phyloP scores from a whole-genome alignment of 1,140 invertebrate genomes.

The Pseudoatta argentina region DNA sequence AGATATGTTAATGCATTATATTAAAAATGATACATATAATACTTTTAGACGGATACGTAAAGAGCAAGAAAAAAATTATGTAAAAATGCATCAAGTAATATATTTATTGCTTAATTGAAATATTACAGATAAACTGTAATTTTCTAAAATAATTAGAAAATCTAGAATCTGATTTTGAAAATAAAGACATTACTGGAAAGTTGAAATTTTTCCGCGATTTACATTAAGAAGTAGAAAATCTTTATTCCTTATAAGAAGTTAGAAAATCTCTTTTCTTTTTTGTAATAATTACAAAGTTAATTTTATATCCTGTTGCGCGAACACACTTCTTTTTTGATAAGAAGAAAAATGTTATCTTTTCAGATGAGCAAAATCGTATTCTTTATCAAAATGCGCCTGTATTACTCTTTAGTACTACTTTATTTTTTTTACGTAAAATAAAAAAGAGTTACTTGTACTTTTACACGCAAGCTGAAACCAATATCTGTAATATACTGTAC shows the following conservation, averaged over 20 bases:
- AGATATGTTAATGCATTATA: slow-evolving; percentile 63
- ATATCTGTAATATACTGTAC: not conserved
- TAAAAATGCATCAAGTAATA: not conserved
- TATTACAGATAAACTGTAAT: not conserved
- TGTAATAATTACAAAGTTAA: not conserved
- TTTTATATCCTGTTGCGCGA: not conserved
- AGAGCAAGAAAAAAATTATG: not conserved
- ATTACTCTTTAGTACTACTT: not conserved
- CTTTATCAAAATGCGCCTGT: not conserved
- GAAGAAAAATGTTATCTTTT: not conserved
- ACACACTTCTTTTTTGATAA: not conserved
- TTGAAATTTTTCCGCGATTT: not conserved
- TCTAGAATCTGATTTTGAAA: not conserved
- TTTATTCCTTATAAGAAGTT: not conserved
- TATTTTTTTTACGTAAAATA: not conserved
- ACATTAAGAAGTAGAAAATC: not conserved
- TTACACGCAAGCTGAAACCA: not conserved
- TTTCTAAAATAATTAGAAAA: not conserved
- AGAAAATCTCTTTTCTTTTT: not conserved
- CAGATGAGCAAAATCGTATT: not conserved
- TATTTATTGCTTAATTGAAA: not conserved
- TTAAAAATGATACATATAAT: slow-evolving; percentile 18
- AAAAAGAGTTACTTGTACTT: slow-evolving; percentile 9
- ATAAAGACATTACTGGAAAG: not conserved
- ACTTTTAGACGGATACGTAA: not conserved